Base-by-base conservation (phyloP, 1,140 invertebrate species). In the Orius insidiosus region DNA sequence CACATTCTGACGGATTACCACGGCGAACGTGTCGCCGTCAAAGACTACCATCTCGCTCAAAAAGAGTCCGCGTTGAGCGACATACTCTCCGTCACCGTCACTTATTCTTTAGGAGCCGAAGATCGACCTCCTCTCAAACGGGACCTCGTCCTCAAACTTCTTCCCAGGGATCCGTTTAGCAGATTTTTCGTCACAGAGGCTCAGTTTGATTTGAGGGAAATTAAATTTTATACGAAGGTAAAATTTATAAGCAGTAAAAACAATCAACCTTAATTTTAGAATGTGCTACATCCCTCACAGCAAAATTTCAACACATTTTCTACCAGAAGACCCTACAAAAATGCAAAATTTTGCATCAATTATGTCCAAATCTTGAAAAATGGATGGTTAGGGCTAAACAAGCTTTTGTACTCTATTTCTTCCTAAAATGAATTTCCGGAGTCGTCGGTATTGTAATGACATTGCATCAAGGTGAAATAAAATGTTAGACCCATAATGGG, bases 161-260 rank as follows among this genome's bases (percentile, higher is more conserved):
- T 80, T 34, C 82, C 76, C 6, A 72, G 74, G 54, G 78, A 81
- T 61, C 75, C 75, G 2, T 83, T 77, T 62, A 77, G 74, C 47
- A 64, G 80, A 19, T 75, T 75, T 47, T 83, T 84, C 58, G 79
- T 83, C 24, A 78, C 76, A 30, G 78, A 83, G 57, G 80, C 79
- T 1, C 80, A 84, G 60, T 84, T 85, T 57, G 80, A 85, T 61
- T 70, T 81, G 1, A 66, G 81, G 38, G 81, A 85, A 62, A 85
- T 85, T 53, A 75, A 81, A 49, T 85, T 85, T 63, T 85, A 85
- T 58, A 85, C 80, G 0, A 71, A 80, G 68, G 72, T 81, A 59
- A 33, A n/a, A 33, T 7, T 33, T 8, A 7, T 33, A 8, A 33
- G 32, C 7, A 7, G 7, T 33, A 7, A 33, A 33, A 33, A 33